Evolutionary conservation across 2,113 vertebrate species (phyloP).

Genomic region (Hippolais icterina): DNA sequence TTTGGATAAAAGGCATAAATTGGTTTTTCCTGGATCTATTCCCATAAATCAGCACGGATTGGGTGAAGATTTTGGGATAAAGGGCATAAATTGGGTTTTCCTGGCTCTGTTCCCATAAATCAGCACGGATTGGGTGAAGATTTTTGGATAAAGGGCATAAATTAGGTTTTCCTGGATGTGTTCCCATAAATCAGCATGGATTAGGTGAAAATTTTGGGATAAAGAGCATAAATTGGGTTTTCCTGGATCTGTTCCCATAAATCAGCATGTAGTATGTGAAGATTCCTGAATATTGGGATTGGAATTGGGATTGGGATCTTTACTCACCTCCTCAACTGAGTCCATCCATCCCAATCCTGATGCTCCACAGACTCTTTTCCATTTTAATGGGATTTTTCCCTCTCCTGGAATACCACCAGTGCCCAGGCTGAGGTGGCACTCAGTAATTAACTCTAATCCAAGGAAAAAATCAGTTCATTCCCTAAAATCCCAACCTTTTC

Average conservation of each 20-base stretch:
- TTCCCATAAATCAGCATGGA: too few species aligned
- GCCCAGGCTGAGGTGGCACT: not conserved
- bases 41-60: not conserved
- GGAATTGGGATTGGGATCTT: not conserved
- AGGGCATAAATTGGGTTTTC: too few species aligned
- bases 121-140: too few species aligned
- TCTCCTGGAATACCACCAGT: not conserved
- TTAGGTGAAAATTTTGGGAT: too few species aligned
- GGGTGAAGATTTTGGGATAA: not conserved
- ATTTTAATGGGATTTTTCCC: not conserved
- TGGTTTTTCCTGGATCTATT: not conserved
- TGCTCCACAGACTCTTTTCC: not conserved
- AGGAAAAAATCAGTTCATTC: not conserved
- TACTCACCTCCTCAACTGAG: rapidly evolving
- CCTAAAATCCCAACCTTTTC: not conserved
- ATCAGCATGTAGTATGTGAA: too few species aligned
- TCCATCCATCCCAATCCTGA: not conserved
- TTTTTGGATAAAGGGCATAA: too few species aligned
- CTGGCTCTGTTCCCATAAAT: too few species aligned
- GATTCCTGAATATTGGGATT: not conserved
- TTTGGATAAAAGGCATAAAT: too few species aligned
- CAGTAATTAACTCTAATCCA: not conserved
- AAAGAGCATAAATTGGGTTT: not conserved
- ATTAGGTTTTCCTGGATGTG: too few species aligned
- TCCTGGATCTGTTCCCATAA: not conserved